phyloP scores from a whole-genome alignment of 2,888 invertebrate species.

The Scaptomyza tumidula region DNA sequence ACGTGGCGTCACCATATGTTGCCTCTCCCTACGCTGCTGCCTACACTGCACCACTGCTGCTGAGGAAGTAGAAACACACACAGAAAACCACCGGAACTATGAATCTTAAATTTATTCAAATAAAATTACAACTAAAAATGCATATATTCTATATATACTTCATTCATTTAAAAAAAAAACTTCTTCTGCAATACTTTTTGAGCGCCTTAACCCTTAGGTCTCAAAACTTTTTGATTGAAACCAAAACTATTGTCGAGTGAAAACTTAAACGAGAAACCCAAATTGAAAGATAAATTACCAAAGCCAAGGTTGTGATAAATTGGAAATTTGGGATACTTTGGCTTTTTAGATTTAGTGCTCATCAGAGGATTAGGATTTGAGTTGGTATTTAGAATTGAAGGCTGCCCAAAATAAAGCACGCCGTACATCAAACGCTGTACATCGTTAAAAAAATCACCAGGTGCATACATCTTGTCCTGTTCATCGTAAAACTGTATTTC shows the following conservation, averaged over 20 bases:
- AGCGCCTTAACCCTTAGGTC: not conserved
- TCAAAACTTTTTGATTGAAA: conserved; percentile 10
- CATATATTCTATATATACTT: too few species aligned
- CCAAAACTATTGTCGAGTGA: conserved; percentile 48
- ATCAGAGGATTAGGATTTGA: not conserved
- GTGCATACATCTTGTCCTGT: conserved; percentile 10
- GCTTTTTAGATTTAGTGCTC: conserved; percentile 34
- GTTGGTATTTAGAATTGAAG: conserved; percentile 1
- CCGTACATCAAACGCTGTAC: conserved; percentile 26
- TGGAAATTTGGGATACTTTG: conserved; percentile 40
- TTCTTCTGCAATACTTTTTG: conserved; percentile 12
- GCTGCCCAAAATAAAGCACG: conserved; percentile 35
- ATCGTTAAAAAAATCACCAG: conserved; percentile 23
- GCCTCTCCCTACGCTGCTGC: conserved; percentile 63
- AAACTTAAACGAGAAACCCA: conserved; percentile 63
- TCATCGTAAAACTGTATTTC: not conserved
- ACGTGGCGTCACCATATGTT: conserved; percentile 63
- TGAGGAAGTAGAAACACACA: conserved; percentile 67
- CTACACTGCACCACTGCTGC: conserved; percentile 69
- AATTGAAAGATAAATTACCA: conserved; percentile 57
- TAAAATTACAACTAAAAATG: too few species aligned
- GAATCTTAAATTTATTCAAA: conserved; percentile 43
- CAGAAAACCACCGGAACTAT: conserved; percentile 3
- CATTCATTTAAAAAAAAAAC: too few species aligned
- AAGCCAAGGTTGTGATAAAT: conserved; percentile 44